phyloP scores from a whole-genome alignment of 1,140 invertebrate genomes.

The Acromyrmex echinatior region DNA sequence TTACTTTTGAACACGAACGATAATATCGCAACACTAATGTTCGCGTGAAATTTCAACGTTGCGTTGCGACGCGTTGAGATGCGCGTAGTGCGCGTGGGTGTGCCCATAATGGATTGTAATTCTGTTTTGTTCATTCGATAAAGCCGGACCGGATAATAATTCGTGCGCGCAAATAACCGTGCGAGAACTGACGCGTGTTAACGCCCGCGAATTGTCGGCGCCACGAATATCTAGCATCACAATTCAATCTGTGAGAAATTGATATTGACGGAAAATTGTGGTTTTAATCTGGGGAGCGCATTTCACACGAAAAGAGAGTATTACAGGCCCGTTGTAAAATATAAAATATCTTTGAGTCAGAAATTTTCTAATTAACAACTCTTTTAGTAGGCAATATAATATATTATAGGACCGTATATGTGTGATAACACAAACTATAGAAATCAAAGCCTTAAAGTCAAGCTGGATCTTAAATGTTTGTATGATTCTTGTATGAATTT shows the following conservation, averaged over 20 bases:
- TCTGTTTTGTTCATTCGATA: conserved; percentile 59
- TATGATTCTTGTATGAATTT: no score
- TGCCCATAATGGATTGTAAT: conserved; percentile 63
- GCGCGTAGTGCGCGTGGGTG: background rate
- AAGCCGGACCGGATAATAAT: conserved; percentile 62
- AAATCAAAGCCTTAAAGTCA: no score
- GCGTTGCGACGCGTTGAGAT: background rate
- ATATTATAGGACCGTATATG: no score
- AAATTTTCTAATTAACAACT: background rate
- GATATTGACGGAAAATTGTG: conserved; percentile 35
- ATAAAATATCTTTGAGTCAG: conserved; percentile 10
- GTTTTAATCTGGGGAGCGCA: background rate
- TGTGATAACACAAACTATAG: no score
- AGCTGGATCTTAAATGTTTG: no score
- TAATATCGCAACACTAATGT: conserved; percentile 19
- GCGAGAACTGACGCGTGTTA: conserved; percentile 27
- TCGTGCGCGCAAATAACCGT: conserved; percentile 58
- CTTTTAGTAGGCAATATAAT: no score
- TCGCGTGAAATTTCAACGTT: conserved; percentile 11
- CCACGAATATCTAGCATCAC: conserved; percentile 49
- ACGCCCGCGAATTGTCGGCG: conserved; percentile 32
- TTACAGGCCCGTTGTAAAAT: background rate
- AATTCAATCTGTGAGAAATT: conserved; percentile 41
- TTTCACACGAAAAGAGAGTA: background rate
- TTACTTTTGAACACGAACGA: conserved; percentile 8